Evolutionary conservation across 1,140 invertebrate species (phyloP).

Genomic region (fruit fly (Drosophila melanogaster)): DNA sequence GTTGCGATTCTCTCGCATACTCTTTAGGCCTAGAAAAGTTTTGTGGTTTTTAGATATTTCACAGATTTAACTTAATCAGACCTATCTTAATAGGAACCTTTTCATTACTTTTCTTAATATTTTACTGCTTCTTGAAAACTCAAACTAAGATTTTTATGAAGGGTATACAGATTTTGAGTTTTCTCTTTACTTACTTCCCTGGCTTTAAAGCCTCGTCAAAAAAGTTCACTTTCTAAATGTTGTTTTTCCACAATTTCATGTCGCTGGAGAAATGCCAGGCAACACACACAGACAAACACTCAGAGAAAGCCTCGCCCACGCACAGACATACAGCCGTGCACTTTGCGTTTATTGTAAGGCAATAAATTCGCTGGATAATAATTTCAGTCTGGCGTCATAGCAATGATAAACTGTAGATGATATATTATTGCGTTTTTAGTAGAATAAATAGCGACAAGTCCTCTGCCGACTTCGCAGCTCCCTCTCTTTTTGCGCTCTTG

Average conservation of each 20-base stretch:
- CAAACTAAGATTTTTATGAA: background rate
- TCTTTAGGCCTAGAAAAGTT: background rate
- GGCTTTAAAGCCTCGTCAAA: conserved; percentile 64
- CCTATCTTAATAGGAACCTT: too few relatives aligned
- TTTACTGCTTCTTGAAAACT: too few relatives aligned
- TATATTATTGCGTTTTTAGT: conserved; percentile 83
- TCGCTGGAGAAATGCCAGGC: conserved; percentile 31
- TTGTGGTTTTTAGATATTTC: background rate
- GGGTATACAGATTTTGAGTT: background rate
- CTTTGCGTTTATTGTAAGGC: conserved; percentile 78
- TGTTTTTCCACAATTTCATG: conserved; percentile 44
- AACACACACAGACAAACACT: conserved; percentile 9
- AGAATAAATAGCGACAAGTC: conserved; percentile 73
- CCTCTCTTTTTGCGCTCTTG: background rate
- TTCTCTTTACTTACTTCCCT: conserved; percentile 14
- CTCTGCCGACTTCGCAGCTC: conserved; percentile 4
- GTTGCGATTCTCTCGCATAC: background rate
- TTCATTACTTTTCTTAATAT: too few relatives aligned
- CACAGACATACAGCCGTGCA: conserved; percentile 48
- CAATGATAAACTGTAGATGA: conserved; percentile 84
- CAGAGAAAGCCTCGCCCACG: conserved; percentile 1
- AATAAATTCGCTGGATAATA: conserved; percentile 84
- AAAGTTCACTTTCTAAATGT: conserved; percentile 49
- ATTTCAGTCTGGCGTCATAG: conserved; percentile 84
- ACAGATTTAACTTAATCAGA: too few relatives aligned